These are phyloP conservation scores for Podargus strigoides DNA, from an alignment of 2,797 vertebrate genomes.

Conservation along the genomic window DNA sequence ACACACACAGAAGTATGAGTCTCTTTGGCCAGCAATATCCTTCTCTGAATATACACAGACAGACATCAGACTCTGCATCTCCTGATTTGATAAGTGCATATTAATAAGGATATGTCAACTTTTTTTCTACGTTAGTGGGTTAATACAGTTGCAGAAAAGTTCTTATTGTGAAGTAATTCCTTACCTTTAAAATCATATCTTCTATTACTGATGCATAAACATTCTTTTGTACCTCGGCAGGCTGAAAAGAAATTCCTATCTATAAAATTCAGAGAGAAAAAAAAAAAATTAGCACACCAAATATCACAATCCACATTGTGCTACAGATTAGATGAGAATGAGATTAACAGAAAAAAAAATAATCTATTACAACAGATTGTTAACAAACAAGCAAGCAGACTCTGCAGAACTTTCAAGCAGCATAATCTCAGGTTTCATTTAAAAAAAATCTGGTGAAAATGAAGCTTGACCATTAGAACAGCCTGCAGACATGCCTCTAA, in stretches of 20 bases:
- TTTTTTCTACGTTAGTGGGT: background rate
- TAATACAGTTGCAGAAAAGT: background rate
- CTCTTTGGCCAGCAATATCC: background rate
- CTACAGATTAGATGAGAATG: background rate
- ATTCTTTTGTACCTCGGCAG: constrained; percentile 88
- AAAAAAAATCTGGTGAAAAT: background rate
- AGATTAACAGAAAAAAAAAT: background rate
- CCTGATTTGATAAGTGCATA: background rate
- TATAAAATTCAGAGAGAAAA: constrained; percentile 56
- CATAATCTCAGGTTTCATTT: background rate
- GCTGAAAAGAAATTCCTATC: constrained; percentile 91
- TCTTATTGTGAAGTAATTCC: background rate
- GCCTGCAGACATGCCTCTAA: background rate
- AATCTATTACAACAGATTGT: background rate
- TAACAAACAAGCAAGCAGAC: background rate
- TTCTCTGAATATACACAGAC: background rate
- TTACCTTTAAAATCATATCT: constrained; percentile 96
- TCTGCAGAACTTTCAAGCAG: background rate
- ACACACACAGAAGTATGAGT: background rate
- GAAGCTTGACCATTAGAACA: background rate
- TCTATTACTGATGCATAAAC: constrained; percentile 89
- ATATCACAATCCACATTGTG: background rate
- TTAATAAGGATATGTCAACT: background rate
- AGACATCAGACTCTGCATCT: background rate
- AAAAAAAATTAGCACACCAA: background rate